Conservation (phyloP, 2,113 vertebrate species). For the Brachionichthys hirsutus region DNA sequence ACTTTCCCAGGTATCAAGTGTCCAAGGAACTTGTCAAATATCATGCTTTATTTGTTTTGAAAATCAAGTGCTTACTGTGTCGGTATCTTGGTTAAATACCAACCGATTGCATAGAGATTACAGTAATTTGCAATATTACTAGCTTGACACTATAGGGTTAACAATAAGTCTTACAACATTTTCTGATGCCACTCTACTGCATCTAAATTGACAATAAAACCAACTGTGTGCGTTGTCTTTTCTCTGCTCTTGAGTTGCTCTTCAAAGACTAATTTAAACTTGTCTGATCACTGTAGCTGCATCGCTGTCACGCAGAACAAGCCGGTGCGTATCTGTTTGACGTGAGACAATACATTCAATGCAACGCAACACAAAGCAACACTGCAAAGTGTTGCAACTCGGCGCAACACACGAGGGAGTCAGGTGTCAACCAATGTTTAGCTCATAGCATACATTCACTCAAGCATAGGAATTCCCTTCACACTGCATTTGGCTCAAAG, state of each 20-base stretch:
- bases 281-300: neutral
- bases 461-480: slow-evolving; percentile 38
- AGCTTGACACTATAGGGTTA: too few species aligned
- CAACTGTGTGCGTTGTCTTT: too few species aligned
- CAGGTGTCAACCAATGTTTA: slow-evolving; percentile 52
- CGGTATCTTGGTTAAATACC: too few species aligned
- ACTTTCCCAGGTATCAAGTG: slow-evolving; percentile 27
- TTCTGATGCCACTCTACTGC: too few species aligned
- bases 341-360: slow-evolving; percentile 30
- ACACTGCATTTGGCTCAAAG: slow-evolving; percentile 41
- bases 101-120: too few species aligned
- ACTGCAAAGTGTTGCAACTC: slow-evolving; percentile 14
- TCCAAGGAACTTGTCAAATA: neutral
- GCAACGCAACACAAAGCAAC: slow-evolving; percentile 28
- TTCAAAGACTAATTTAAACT: too few species aligned
- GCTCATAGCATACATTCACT: slow-evolving; percentile 40
- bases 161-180: too few species aligned
- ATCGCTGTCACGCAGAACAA: slow-evolving; percentile 4
- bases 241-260: too few species aligned
- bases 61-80: too few species aligned
- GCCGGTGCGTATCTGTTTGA: slow-evolving; percentile 5
- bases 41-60: too few species aligned
- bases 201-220: too few species aligned
- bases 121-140: too few species aligned
- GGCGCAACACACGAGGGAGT: slow-evolving; percentile 21